Evolutionary conservation across 2,113 vertebrate genomes (phyloP), one percentile per base, ranked within the genome.

Genomic region (Orientallactaga bullata): DNA sequence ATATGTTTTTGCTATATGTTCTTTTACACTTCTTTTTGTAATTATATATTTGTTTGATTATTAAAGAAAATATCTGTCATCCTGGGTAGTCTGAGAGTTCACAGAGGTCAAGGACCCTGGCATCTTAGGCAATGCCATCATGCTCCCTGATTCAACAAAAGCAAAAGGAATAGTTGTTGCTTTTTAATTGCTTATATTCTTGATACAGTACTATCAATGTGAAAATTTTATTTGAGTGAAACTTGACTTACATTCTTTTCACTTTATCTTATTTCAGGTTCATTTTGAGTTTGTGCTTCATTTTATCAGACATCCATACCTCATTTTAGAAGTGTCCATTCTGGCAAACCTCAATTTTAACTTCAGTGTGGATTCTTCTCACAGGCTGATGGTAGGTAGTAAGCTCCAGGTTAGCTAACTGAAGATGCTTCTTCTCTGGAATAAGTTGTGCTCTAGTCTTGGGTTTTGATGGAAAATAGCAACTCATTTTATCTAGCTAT

Each of bases 381-480:
- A 77, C 55, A 32, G 47, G 8, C 23, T 69, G 5, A 78, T 26
- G 12, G 11, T 66, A 81, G 12, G 11, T 66, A 81, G 61, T 23
- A 79, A 79, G 85, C 37, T 63, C 18, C 51, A 32, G 8, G 42
- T n/a, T 66, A 89, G 55, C 28, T 85, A 80, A 78, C 20, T 91
- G 15, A 86, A 79, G 12, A 37, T 58, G 32, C 4, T 83, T 4
- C 7, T 12, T 81, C 37, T 58, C 32, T 60, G 20, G 81, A 83
- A 74, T 92, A 58, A 32, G 39, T 16, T 61, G 83, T 77, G 66
- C 74, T 37, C 26, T 76, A 12, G n/a, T 71, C 30, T 58, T 73
- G 63, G 21, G 23, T 26, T 42, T 84, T 83, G 71, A 87, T 76
- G 47, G 88, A 42, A 80, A 93, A 80, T 28, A 68, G 78, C 60